These are phyloP conservation scores for Melitaea athalia DNA, from an alignment of 2,888 invertebrate species.

Conservation along the genomic window DNA sequence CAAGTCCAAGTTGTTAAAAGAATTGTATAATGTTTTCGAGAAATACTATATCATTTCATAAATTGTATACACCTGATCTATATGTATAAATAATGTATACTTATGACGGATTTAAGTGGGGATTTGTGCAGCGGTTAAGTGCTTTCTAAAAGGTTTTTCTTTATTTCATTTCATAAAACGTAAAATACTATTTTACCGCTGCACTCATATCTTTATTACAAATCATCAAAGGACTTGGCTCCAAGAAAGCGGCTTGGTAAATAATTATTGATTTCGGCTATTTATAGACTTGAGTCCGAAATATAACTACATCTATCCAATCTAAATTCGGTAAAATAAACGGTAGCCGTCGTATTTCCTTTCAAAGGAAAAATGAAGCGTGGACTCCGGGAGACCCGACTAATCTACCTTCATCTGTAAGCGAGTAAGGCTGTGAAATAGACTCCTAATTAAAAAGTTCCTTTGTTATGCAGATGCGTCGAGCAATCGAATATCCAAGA, in stretches of 20 bases:
- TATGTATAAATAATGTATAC: too few relatives aligned
- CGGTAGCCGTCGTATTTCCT: slow-evolving; percentile 26
- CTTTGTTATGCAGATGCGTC: slow-evolving; percentile 46
- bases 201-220: too few relatives aligned
- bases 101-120: too few relatives aligned
- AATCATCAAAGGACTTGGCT: too few relatives aligned
- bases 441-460: slow-evolving; percentile 45
- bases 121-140: too few relatives aligned
- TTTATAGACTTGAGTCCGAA: neutral
- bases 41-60: too few relatives aligned
- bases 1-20: too few relatives aligned
- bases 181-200: too few relatives aligned
- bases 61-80: too few relatives aligned
- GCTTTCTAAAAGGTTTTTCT: too few relatives aligned
- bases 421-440: slow-evolving; percentile 41
- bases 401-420: slow-evolving; percentile 44
- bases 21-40: too few relatives aligned
- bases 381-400: slow-evolving; percentile 37
- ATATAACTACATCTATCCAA: neutral
- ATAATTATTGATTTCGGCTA: neutral
- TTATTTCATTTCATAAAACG: too few relatives aligned
- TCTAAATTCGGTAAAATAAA: slow-evolving; percentile 20
- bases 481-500: slow-evolving; percentile 27
- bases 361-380: slow-evolving; percentile 41
- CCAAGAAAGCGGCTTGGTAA: neutral